Percentiles rank a stretch among this genome's conserved stretches.
Evolutionary conservation across 2,797 vertebrate genomes (phyloP).

Genomic region (Catharus ustulatus): DNA sequence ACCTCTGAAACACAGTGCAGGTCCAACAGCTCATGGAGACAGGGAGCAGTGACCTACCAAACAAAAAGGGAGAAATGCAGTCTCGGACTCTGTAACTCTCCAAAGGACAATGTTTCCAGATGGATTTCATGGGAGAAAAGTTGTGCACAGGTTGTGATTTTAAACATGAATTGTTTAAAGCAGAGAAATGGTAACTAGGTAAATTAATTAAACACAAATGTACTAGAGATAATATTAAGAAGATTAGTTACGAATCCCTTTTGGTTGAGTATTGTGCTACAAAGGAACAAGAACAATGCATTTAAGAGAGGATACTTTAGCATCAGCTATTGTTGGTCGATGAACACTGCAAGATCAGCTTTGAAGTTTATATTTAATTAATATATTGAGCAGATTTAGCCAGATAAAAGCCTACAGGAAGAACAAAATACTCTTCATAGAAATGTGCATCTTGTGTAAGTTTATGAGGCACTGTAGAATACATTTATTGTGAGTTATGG

Average conservation of each 20-base stretch:
- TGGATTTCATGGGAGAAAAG: background rate
- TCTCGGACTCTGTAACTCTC: background rate
- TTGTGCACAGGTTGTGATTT: background rate
- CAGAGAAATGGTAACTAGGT: background rate
- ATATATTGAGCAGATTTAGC: conserved; percentile 38
- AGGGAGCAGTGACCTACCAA: background rate
- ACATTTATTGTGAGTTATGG: background rate
- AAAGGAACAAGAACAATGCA: background rate
- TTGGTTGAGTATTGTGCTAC: background rate
- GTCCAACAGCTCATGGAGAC: background rate
- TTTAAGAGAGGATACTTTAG: background rate
- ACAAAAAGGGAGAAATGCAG: background rate
- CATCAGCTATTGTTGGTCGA: background rate
- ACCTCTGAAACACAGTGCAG: background rate
- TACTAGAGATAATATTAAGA: background rate
- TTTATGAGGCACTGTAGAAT: background rate
- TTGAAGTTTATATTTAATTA: conserved; percentile 56
- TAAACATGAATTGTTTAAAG: background rate
- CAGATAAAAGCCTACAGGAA: conserved; percentile 26
- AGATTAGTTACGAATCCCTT: background rate
- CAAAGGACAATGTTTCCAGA: background rate
- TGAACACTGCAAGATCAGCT: conserved; percentile 28
- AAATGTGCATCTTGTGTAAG: background rate
- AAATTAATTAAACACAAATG: background rate
- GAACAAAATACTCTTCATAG: background rate